Evolutionary conservation across 2,113 vertebrate species (phyloP), one percentile per base, ranked within the genome.

Genomic region (Microcebus jonahi): DNA sequence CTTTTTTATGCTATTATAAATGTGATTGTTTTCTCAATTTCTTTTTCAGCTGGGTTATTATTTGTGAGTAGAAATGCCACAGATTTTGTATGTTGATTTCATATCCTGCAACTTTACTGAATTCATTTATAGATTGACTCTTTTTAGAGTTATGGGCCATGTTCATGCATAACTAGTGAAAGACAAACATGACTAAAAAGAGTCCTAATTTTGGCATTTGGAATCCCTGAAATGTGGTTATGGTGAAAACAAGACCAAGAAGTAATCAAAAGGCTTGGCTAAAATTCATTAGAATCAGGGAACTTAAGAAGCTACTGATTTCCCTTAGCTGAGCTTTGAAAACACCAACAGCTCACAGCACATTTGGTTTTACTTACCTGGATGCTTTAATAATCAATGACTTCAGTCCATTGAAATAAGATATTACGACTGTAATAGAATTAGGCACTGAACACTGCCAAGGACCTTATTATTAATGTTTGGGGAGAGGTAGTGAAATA

Each of bases 401-500:
- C 25, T 99, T 99, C 85, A 99, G 98, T 94, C 99, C 99, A 71
- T 99, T 99, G 6, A 99, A 99, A 97, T 98, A 99, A 96, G 99
- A 99, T 98, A 99, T 99, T 63, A 99, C 98, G 94, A 99, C 99
- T 23, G 98, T 98, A 80, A 99, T 97, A 50, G 99, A 90, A 99
- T 98, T 98, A 99, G 98, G 99, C 98, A 99, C 39, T 98, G 99
- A 83, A 99, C 98, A 1, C 98, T 98, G 12, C 99, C 98, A 68
- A 99, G 98, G 21, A 98, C 98, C 67, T 99, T 98, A 90, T 97
- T 98, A 20, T 98, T 99, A 98, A 99, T 0, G 98, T 99, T 99
- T 99, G 98, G 10, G 95, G 95, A 55, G 36, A 94, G 91, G 71
- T 97, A 36, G 86, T 55, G 8, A 57, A 91, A 88, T 31, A 4